Percentiles rank a stretch among this genome's conserved stretches.
phyloP scores from a whole-genome alignment of 2,888 invertebrate genomes.

The Lepidocyrtoides sp. region DNA sequence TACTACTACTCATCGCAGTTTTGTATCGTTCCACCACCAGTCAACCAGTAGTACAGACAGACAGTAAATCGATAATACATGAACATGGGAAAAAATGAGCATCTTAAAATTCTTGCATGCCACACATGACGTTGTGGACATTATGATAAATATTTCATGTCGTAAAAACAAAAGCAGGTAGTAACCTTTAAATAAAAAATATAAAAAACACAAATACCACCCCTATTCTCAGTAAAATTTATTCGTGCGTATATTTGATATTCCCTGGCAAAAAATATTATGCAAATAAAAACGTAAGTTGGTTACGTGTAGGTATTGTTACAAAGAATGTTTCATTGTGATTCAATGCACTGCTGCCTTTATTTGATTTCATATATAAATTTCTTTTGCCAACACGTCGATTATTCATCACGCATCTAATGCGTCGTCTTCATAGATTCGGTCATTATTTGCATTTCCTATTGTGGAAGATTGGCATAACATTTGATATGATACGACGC shows the following conservation, averaged over 20 bases:
- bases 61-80: constrained; percentile 40
- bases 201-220: too few species aligned
- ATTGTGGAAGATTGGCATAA: constrained; percentile 63
- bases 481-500: constrained; percentile 25
- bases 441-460: constrained; percentile 69
- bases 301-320: constrained; percentile 23
- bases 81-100: neutral
- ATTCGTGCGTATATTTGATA: too few species aligned
- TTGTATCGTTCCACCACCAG: too few species aligned
- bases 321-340: constrained; percentile 57
- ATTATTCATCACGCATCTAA: neutral
- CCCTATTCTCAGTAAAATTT: too few species aligned
- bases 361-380: constrained; percentile 35
- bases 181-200: neutral
- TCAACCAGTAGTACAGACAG: neutral
- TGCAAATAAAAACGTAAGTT: constrained; percentile 5
- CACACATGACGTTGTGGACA: constrained; percentile 67
- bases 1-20: too few species aligned
- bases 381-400: neutral
- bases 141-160: constrained; percentile 57
- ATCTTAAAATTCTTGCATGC: constrained; percentile 51
- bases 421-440: neutral
- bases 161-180: constrained; percentile 37
- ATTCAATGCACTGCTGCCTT: constrained; percentile 55
- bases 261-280: constrained; percentile 51